Base-by-base conservation (phyloP, 2,888 invertebrate genomes). In the Ceramica pisi region DNA sequence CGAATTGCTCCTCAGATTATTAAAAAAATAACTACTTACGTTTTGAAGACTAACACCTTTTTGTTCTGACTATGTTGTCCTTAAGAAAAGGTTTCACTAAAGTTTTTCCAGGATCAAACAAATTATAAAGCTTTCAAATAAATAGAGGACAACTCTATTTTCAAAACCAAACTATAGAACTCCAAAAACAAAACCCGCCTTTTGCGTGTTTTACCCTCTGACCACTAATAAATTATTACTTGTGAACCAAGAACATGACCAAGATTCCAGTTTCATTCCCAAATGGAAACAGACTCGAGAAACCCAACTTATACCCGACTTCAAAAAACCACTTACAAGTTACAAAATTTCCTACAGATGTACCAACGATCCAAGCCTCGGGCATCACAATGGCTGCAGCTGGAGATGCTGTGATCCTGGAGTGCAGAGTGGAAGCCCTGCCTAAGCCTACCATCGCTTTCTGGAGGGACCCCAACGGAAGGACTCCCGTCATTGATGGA, bases 391-490 rank as follows among this genome's bases (percentile, higher is more conserved):
- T 98, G 94, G 98, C 98, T 0, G 97, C 97, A 0, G 96, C 97
- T 0, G 98, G 98, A 0, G 98, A 98, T 85, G 96, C 97, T 0
- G 98, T 98, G 0, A 97, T 97, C 51, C 93, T 98, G 23, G 98
- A 98, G 86, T 98, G 98, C 88, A 94, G 97, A 48, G 98, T 98
- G 8, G 97, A 97, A 84, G 98, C 98, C 0, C 97, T 98, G 74
- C 98, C 98, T 0, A 97, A 97, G 81, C 98, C 98, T 0, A 97
- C 97, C 83, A 97, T 98, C 86, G 97, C 98, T 19, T 98, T 98
- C 96, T 98, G 98, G 98, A 97, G 97, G 70, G 98, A 98, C 88
- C 97, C 97, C 68, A 97, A 97, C 74, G 97, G 97, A 2, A 95
- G 98, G 9, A 96, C 97, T 0, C 98, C 98, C 0, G 97, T 98